phyloP scores from a whole-genome alignment of 2,888 invertebrate genomes.

The Molanna angustata region DNA sequence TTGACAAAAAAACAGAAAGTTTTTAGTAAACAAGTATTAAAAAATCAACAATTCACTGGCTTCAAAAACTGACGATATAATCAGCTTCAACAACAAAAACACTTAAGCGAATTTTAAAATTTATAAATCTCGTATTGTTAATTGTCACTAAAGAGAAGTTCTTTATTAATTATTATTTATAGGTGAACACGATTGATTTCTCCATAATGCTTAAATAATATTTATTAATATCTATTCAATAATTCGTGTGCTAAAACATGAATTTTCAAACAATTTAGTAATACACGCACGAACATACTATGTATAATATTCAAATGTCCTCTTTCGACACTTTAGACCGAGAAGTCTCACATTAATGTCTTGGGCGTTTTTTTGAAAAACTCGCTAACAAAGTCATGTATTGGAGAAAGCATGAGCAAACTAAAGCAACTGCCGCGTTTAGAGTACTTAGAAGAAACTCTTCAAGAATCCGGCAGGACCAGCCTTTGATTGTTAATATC shows the following conservation, averaged over 20 bases:
- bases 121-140: too few relatives aligned
- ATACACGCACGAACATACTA: conserved; percentile 31
- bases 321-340: conserved; percentile 22
- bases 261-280: conserved; percentile 23
- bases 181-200: conserved; percentile 33
- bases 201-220: conserved; percentile 32
- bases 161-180: too few relatives aligned
- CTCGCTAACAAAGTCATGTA: conserved; percentile 26
- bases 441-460: conserved; percentile 82
- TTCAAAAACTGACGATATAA: too few relatives aligned
- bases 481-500: conserved; percentile 57
- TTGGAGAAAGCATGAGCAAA: conserved; percentile 26
- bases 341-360: conserved; percentile 3
- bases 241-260: conserved; percentile 33
- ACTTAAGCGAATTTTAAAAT: too few relatives aligned
- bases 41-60: conserved; percentile 18
- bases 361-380: conserved; percentile 13
- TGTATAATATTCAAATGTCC: conserved; percentile 25
- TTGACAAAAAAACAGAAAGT: conserved; percentile 6
- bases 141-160: too few relatives aligned
- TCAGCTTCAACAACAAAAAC: too few relatives aligned
- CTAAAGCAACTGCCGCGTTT: conserved; percentile 22
- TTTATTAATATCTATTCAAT: conserved; percentile 25
- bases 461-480: conserved; percentile 92
- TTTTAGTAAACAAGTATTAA: neutral